These are phyloP conservation scores for Darevskia mixta DNA, from an alignment of 2,797 vertebrate genomes.

Conservation along the genomic window DNA sequence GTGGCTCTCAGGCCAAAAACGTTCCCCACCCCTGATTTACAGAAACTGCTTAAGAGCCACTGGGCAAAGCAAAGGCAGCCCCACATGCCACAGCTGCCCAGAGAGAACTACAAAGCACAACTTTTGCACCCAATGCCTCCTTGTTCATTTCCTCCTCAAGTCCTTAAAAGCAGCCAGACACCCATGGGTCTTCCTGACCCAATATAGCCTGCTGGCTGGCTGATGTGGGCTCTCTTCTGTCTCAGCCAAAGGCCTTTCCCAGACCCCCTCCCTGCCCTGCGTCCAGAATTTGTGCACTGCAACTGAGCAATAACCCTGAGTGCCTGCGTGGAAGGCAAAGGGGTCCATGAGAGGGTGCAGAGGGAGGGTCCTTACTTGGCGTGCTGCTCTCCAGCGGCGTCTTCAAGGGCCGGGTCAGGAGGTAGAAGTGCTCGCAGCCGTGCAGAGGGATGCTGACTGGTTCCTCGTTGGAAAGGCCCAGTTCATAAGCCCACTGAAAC, in stretches of 20 bases:
- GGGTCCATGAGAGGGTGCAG: background rate
- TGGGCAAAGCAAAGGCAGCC: background rate
- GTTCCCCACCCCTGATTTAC: too few relatives aligned
- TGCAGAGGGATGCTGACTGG: slow-evolving; percentile 95
- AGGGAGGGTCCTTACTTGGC: slow-evolving; percentile 83
- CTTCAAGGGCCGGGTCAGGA: slow-evolving; percentile 91
- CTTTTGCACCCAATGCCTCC: background rate
- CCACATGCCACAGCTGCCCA: background rate
- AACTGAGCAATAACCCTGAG: background rate
- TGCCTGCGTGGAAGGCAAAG: background rate
- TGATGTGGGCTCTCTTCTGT: background rate
- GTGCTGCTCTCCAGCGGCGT: slow-evolving; percentile 81
- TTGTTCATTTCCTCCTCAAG: background rate
- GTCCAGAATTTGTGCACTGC: too few relatives aligned
- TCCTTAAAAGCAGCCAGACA: background rate
- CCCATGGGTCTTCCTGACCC: background rate
- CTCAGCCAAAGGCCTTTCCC: background rate
- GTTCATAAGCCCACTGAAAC: slow-evolving; percentile 96
- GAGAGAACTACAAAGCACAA: too few relatives aligned
- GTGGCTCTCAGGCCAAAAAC: too few relatives aligned
- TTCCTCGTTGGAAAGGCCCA: slow-evolving; percentile 92
- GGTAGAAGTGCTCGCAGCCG: slow-evolving; percentile 98
- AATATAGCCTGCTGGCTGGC: background rate
- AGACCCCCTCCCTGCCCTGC: too few relatives aligned
- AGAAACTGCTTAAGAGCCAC: too few relatives aligned